These are phyloP conservation scores for Strix uralensis DNA, from an alignment of 2,113 vertebrate genomes.

Conservation along the genomic window DNA sequence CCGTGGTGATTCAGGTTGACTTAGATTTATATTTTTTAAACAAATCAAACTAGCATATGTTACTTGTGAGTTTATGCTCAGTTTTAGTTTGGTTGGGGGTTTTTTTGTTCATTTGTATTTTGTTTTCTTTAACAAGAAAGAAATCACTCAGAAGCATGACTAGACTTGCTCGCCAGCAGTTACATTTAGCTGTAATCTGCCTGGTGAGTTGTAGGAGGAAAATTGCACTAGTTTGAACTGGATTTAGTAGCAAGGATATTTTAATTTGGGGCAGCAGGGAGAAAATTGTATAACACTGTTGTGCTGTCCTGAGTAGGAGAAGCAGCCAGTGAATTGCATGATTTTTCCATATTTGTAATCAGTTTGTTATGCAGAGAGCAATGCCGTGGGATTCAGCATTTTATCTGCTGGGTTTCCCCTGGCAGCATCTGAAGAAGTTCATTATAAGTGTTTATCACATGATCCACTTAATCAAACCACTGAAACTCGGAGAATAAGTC, in stretches of 20 bases:
- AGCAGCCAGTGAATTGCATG: conserved; percentile 38
- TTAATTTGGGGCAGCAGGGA: conserved; percentile 10
- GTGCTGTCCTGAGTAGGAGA: conserved; percentile 41
- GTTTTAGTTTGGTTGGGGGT: background rate
- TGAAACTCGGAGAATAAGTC: conserved; percentile 71
- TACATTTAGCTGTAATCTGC: background rate
- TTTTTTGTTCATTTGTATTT: background rate
- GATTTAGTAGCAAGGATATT: conserved; percentile 9
- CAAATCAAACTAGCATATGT: background rate
- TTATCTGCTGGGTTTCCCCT: conserved; percentile 69
- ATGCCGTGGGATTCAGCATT: conserved; percentile 50
- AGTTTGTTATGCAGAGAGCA: conserved; percentile 58
- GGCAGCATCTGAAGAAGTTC: conserved; percentile 74
- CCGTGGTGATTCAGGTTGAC: background rate
- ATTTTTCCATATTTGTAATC: conserved; percentile 49
- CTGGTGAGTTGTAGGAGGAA: background rate
- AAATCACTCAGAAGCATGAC: background rate
- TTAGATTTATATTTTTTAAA: background rate
- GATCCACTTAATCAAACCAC: conserved; percentile 74
- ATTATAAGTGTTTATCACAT: conserved; percentile 74
- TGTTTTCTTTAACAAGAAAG: background rate
- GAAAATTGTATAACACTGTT: conserved; percentile 47
- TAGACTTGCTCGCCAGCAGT: background rate
- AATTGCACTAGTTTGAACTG: conserved; percentile 8
- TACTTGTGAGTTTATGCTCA: background rate